Conservation (phyloP, 2,888 invertebrate species). For the Drosophila maculinotata region DNA sequence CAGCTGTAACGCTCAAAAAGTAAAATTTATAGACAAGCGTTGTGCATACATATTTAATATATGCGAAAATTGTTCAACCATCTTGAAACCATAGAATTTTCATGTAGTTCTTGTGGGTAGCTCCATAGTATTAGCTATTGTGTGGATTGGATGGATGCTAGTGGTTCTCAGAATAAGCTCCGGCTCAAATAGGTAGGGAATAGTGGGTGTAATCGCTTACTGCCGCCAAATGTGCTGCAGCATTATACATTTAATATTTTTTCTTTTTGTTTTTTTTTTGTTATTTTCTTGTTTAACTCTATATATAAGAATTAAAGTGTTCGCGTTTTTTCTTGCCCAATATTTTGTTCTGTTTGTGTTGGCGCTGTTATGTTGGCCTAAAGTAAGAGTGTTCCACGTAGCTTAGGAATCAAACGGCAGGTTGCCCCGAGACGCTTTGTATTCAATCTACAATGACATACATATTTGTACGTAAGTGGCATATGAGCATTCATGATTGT, state of each 20-base stretch:
- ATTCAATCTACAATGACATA: slow-evolving; percentile 9
- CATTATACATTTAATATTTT: slow-evolving; percentile 45
- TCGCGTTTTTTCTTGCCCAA: slow-evolving; percentile 38
- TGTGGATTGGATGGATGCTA: slow-evolving; percentile 45
- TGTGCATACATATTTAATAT: slow-evolving; percentile 31
- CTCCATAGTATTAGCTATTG: slow-evolving; percentile 46
- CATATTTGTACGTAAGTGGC: slow-evolving; percentile 11
- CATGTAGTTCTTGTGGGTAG: slow-evolving; percentile 49
- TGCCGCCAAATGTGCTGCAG: slow-evolving; percentile 43
- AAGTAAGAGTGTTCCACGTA: slow-evolving; percentile 66
- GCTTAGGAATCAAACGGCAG: slow-evolving; percentile 52
- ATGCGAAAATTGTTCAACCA: slow-evolving; percentile 58
- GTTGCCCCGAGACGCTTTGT: slow-evolving; percentile 26
- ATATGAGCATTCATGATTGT: slow-evolving; percentile 1
- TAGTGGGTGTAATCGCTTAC: slow-evolving; percentile 39
- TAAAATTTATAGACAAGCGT: slow-evolving; percentile 53
- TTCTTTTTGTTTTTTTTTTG: slow-evolving; percentile 7
- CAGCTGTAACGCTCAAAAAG: slow-evolving; percentile 59
- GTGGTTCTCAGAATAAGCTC: slow-evolving; percentile 59
- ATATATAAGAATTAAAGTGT: slow-evolving; percentile 51
- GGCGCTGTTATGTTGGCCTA: slow-evolving; percentile 62
- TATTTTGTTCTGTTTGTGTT: slow-evolving; percentile 49
- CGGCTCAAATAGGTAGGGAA: slow-evolving; percentile 47
- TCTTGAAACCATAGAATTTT: slow-evolving; percentile 79
- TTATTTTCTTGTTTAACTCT: slow-evolving; percentile 34